A percentile compares a stretch with the other conserved stretches of the same genome.
Evolutionary conservation across 64 coral and sea anemone genomes (phyloP).

Genomic region (Acropora tenuis): DNA sequence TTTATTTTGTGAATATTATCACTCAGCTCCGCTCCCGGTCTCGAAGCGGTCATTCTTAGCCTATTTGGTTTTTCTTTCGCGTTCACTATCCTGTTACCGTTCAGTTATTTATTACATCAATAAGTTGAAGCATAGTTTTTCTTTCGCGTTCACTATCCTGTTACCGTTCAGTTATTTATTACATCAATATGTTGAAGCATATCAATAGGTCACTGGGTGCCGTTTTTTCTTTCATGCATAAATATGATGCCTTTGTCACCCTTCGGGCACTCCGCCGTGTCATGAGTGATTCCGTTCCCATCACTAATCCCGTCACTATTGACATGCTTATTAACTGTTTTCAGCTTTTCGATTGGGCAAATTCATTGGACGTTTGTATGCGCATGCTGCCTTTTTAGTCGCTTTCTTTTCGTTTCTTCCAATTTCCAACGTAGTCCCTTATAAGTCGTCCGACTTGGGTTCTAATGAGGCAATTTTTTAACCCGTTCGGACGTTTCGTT

Average conservation of each 20-base stretch:
- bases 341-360: too few species aligned
- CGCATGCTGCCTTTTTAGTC: too few species aligned
- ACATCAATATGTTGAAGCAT: conserved; percentile 31
- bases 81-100: not conserved
- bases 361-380: too few species aligned
- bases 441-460: too few species aligned
- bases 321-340: conserved; percentile 13
- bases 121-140: conserved; percentile 41
- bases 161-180: conserved; percentile 51
- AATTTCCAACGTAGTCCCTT: too few species aligned
- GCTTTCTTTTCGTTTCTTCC: too few species aligned
- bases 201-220: conserved; percentile 33
- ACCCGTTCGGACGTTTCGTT: too few species aligned
- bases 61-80: conserved; percentile 21
- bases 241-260: conserved; percentile 35
- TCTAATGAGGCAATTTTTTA: too few species aligned
- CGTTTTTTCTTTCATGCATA: not conserved
- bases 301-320: conserved; percentile 21
- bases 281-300: conserved; percentile 22
- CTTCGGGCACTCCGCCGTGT: conserved; percentile 9
- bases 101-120: conserved; percentile 44
- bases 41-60: not conserved
- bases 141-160: not conserved
- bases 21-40: too few species aligned
- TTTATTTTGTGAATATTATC: too few species aligned